phyloP scores from a whole-genome alignment of 2,797 vertebrate genomes.

The Decapterus maruadsi region DNA sequence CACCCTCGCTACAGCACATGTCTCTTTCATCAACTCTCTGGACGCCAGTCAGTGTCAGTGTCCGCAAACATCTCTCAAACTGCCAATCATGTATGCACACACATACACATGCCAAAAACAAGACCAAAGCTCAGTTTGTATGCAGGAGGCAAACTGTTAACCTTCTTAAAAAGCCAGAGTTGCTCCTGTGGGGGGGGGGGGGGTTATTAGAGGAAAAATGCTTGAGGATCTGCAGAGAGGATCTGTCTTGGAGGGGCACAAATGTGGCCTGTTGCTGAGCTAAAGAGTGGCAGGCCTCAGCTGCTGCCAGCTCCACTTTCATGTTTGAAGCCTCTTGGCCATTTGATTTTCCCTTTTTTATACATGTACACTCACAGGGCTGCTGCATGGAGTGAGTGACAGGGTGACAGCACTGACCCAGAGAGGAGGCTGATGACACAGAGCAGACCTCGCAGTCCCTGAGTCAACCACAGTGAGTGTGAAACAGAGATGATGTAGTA shows the following conservation, averaged over 20 bases:
- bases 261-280: slow-evolving; percentile 42
- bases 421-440: slow-evolving; percentile 38
- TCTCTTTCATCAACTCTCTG: slow-evolving; percentile 25
- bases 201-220: slow-evolving; percentile 1
- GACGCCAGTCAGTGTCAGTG: slow-evolving; percentile 32
- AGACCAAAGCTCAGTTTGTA: slow-evolving; percentile 33
- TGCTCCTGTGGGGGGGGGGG: neutral
- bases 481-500: neutral
- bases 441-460: slow-evolving; percentile 27
- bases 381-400: slow-evolving; percentile 39
- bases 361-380: neutral
- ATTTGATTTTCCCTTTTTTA: neutral
- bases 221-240: slow-evolving; percentile 15
- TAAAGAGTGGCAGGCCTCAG: slow-evolving; percentile 33
- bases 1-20: neutral
- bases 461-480: slow-evolving; percentile 1
- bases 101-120: neutral
- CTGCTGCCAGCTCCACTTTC: slow-evolving; percentile 29
- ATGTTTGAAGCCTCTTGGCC: slow-evolving; percentile 23
- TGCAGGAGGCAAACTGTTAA: slow-evolving; percentile 50
- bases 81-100: slow-evolving; percentile 31
- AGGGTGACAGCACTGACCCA: slow-evolving; percentile 53
- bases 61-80: slow-evolving; percentile 34
- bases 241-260: slow-evolving; percentile 10
- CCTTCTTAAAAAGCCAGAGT: slow-evolving; percentile 20